Conservation (phyloP, 2,113 vertebrate genomes). For the Alaudala cheleensis region DNA sequence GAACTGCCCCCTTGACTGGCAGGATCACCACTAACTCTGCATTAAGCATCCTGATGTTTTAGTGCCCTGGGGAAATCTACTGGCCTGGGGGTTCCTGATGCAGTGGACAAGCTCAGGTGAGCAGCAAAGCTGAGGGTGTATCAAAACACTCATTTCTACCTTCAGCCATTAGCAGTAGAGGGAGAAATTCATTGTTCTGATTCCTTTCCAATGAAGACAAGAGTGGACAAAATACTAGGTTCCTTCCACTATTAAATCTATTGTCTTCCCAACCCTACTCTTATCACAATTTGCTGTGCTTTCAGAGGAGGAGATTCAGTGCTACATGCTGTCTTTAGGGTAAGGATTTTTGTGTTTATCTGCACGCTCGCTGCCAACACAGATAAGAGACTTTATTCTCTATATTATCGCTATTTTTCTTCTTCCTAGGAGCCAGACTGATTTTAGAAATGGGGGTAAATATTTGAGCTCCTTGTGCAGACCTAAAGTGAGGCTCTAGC, state of each 20-base stretch:
- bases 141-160: neutral
- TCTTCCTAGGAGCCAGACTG: neutral
- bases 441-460: slow-evolving; percentile 26
- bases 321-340: neutral
- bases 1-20: neutral
- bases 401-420: slow-evolving; percentile 20
- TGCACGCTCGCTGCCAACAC: neutral
- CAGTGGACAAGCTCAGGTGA: neutral
- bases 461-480: neutral
- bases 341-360: slow-evolving; percentile 27
- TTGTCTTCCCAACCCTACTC: neutral
- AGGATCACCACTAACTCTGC: neutral
- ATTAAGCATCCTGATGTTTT: neutral
- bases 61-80: neutral
- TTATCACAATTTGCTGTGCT: neutral
- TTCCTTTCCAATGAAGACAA: neutral
- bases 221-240: neutral
- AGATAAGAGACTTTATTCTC: slow-evolving; percentile 38
- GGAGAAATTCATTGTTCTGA: neutral
- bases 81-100: neutral
- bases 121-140: neutral
- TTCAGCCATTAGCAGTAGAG: neutral
- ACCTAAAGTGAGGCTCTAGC: neutral
- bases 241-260: neutral
- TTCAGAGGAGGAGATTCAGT: neutral